These are phyloP conservation scores for Theristicus caerulescens DNA, from an alignment of 2,113 vertebrate genomes.

Conservation along the genomic window DNA sequence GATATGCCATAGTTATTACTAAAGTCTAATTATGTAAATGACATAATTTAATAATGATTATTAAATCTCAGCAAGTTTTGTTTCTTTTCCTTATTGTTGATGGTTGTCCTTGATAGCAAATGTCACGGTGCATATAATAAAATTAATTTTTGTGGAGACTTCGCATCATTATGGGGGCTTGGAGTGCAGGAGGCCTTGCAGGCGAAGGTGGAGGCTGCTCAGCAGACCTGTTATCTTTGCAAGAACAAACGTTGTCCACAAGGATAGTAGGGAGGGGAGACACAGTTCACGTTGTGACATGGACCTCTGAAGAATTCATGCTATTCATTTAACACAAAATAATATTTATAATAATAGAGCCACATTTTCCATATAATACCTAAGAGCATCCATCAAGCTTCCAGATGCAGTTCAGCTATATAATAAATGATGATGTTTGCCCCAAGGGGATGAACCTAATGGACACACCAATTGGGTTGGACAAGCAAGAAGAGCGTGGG, in stretches of 20 bases:
- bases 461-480: neutral
- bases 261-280: conserved; percentile 3
- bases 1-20: neutral
- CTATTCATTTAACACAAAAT: neutral
- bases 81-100: conserved; percentile 6
- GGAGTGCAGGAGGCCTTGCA: neutral
- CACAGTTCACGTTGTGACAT: neutral
- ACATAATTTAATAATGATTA: neutral
- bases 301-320: neutral
- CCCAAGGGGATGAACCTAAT: neutral
- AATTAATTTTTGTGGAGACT: neutral
- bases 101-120: neutral
- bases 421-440: neutral
- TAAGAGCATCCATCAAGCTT: neutral
- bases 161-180: neutral
- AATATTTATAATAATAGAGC: neutral
- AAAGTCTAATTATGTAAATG: conserved; percentile 7
- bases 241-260: conserved; percentile 7
- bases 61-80: conserved; percentile 20
- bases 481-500: neutral
- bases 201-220: neutral
- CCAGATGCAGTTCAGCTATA: neutral
- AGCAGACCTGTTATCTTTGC: conserved; percentile 19
- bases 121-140: neutral
- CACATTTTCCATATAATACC: neutral